Base-by-base conservation (phyloP, 2,797 vertebrate genomes). In the Acridotheres tristis region DNA sequence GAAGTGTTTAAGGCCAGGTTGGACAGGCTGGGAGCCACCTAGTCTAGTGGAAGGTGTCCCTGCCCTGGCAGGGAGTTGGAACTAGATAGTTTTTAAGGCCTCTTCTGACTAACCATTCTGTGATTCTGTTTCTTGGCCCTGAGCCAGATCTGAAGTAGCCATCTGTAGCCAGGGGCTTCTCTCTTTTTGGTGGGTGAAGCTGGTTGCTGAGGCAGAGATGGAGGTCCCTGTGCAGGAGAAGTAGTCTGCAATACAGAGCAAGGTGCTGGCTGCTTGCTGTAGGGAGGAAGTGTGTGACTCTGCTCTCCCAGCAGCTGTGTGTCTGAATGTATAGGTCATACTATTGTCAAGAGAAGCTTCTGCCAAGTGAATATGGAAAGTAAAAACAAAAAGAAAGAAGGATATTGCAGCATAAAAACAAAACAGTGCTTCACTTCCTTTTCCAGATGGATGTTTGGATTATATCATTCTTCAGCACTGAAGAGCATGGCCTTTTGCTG, bases 401-500 rank as follows among this genome's bases (percentile, higher is more conserved):
- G 77, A 62, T 90, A 21, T 92, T 75, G 71, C 47, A n/a, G 30
- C 54, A 62, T 76, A 17, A 87, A 96, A 89, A 9, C 67, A 68
- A 87, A 93, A 53, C 29, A 34, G 29, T 47, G 16, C 48, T 96
- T 80, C 45, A 6, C 80, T 96, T 76, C 93, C 72, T 71, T 88
- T 97, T 86, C 57, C 93, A 97, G 97, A 92, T 93, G 68, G 98
- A 98, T 13, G 97, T 98, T 78, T 97, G 98, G 61, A 98, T 99
- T 80, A 97, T 99, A 81, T 99, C 99, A 3, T 99, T 99, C 95
- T 99, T 99, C 96, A 97, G 98, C 83, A 99, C 98, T 3, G 99
- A 99, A 93, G 99, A 99, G 78, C 98, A 99, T 2, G 99, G 99
- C 29, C 98, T 99, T 53, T 97, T 99, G 84, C 97, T 99, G 42